Base-by-base conservation (phyloP, 2,113 vertebrate genomes). In the Penelope pileata region DNA sequence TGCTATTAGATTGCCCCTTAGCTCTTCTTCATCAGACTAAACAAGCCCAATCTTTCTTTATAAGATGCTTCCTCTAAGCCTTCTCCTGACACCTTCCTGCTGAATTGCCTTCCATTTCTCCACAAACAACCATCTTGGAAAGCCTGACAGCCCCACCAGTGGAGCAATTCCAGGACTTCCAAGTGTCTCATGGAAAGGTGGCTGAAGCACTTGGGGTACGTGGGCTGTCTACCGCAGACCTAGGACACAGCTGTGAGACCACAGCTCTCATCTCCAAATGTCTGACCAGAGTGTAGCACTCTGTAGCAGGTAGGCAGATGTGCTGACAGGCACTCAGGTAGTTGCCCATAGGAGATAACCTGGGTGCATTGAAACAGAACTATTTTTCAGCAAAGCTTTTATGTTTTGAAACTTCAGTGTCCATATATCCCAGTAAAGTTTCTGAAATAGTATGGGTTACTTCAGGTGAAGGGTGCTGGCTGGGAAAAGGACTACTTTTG, bases 361-460 rank as follows among this genome's bases (percentile, higher is more conserved):
- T 40, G n/a, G 4, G 11, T 53, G 10, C 30, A 30, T 15, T 66
- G 48, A 80, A 91, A 83, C 6, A 58, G 10, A 76, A 36, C 12
- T 21, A 4, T 40, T n/a, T 60, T 53, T 50, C 76, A 17, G 48
- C 16, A 14, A 18, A 40, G 30, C 2, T 30, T 90, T 91, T 83
- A 13, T 66, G 8, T 80, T 80, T 76, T 76, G 36, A 38, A 16
- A 70, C 2, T 7, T 11, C 29, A 22, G 32, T 73, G 32, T 50
- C 91, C 36, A 53, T 85, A 54, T 83, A 4, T 56, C 26, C 36
- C 45, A 58, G n/a, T 60, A 88, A 90, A 96, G 93, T 45, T 43
- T 79, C 36, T 70, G 47, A 87, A 83, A 66, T 79, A 45, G 32
- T n/a, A 27, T 3, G 34, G 32, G 45, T 76, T 90, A 59, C 60